phyloP scores from a whole-genome alignment of 2,888 invertebrate genomes.

The Cetonia aurata region DNA sequence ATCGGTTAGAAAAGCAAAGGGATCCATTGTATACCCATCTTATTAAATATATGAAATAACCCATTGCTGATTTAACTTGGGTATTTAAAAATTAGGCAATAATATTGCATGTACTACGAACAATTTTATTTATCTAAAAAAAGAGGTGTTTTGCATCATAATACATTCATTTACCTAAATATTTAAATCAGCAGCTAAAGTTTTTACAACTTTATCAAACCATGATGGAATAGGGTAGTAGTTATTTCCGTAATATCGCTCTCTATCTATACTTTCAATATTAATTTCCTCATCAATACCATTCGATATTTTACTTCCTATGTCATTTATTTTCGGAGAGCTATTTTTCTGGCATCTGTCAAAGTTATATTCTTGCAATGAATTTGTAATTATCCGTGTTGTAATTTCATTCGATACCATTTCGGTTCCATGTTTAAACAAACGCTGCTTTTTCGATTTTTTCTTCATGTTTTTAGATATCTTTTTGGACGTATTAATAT shows the following conservation, averaged over 20 bases:
- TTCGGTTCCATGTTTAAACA: conserved; percentile 17
- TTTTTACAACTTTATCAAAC: conserved; percentile 18
- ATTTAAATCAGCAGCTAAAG: conserved; percentile 27
- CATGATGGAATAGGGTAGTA: conserved; percentile 28
- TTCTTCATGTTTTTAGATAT: conserved; percentile 23
- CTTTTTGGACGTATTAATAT: conserved; percentile 1
- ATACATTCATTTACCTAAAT: background rate
- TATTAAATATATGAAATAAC: too few species aligned
- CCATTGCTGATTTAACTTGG: too few species aligned
- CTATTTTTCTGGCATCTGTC: conserved; percentile 8
- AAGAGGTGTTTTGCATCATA: background rate
- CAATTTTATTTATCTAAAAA: conserved; percentile 15
- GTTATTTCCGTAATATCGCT: conserved; percentile 20
- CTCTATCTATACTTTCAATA: conserved; percentile 13
- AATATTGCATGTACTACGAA: background rate
- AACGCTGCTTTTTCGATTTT: conserved; percentile 28
- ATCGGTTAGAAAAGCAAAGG: too few species aligned
- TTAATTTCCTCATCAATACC: conserved; percentile 8
- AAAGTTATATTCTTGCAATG: conserved; percentile 8
- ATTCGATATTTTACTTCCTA: conserved; percentile 19
- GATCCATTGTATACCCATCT: too few species aligned
- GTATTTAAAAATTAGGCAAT: too few species aligned
- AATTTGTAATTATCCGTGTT: conserved; percentile 27
- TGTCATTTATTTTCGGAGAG: background rate
- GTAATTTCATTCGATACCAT: conserved; percentile 8